phyloP scores from a whole-genome alignment of 2,888 invertebrate species.

The Pterostichus madidus region DNA sequence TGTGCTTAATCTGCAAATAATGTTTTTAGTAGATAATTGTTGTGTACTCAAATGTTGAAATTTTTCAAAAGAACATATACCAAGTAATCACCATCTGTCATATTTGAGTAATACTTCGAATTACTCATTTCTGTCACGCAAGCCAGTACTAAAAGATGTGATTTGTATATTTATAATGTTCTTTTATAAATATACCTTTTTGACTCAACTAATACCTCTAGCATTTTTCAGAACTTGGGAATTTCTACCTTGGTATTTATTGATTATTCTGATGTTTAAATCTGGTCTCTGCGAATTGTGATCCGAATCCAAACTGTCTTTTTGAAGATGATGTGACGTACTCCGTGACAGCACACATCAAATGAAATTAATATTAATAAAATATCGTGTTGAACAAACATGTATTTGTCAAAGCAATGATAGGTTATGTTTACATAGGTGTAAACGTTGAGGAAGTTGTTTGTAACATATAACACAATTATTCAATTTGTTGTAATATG shows the following conservation, averaged over 20 bases:
- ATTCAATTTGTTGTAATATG: no score
- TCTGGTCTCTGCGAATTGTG: background rate
- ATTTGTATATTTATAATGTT: constrained; percentile 26
- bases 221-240: constrained; percentile 15
- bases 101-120: constrained; percentile 45
- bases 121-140: constrained; percentile 45
- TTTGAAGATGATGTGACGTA: background rate
- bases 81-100: constrained; percentile 43
- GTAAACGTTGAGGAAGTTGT: background rate
- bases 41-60: constrained; percentile 13
- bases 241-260: constrained; percentile 9
- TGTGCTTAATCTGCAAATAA: constrained; percentile 28
- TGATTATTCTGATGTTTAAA: constrained; percentile 25
- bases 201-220: constrained; percentile 27
- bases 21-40: constrained; percentile 36
- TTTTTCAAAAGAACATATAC: constrained; percentile 21
- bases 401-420: constrained; percentile 11
- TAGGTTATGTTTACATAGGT: background rate
- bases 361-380: constrained; percentile 19
- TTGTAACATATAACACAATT: background rate
- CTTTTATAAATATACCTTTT: constrained; percentile 15
- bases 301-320: constrained; percentile 7
- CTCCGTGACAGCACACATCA: constrained; percentile 22
- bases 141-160: constrained; percentile 20
- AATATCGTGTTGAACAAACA: background rate